A percentile compares a stretch with the other conserved stretches of the same genome.
phyloP scores from a whole-genome alignment of 2,797 vertebrate species.

The Aselliscus stoliczkanus region DNA sequence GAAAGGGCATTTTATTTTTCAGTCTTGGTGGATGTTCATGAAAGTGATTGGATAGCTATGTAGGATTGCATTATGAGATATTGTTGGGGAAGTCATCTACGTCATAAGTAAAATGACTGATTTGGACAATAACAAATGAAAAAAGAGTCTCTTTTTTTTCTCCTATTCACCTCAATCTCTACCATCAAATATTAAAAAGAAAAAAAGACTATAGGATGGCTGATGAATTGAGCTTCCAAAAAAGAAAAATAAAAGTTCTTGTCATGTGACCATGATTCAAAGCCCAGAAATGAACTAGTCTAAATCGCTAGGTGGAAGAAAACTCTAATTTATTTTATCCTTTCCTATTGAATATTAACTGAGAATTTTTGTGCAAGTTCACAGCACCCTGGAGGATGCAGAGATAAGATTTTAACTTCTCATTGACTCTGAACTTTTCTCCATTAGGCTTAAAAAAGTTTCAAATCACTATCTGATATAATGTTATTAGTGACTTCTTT shows the following conservation, averaged over 20 bases:
- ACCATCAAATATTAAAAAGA: slow-evolving; percentile 25
- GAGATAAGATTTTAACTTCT: background rate
- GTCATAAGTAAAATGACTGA: slow-evolving; percentile 46
- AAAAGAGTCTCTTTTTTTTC: background rate
- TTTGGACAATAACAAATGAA: background rate
- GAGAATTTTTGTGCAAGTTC: background rate
- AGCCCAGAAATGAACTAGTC: background rate
- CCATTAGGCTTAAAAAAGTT: background rate
- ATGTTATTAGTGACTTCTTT: background rate
- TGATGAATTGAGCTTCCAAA: background rate
- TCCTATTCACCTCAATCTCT: background rate
- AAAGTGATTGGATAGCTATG: slow-evolving; percentile 62
- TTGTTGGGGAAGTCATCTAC: slow-evolving; percentile 47
- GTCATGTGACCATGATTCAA: background rate
- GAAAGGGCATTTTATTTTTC: slow-evolving; percentile 72
- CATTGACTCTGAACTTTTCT: slow-evolving; percentile 3
- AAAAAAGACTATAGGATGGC: background rate
- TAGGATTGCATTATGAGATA: slow-evolving; percentile 42
- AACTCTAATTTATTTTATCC: slow-evolving; percentile 29
- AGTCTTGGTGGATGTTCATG: slow-evolving; percentile 72
- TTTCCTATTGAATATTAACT: slow-evolving; percentile 24
- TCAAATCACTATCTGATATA: background rate
- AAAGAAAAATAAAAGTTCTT: background rate
- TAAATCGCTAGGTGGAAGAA: background rate
- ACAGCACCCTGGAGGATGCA: background rate